Conservation (phyloP, 2,113 vertebrate species). For the Microcebus lehilahytsara region DNA sequence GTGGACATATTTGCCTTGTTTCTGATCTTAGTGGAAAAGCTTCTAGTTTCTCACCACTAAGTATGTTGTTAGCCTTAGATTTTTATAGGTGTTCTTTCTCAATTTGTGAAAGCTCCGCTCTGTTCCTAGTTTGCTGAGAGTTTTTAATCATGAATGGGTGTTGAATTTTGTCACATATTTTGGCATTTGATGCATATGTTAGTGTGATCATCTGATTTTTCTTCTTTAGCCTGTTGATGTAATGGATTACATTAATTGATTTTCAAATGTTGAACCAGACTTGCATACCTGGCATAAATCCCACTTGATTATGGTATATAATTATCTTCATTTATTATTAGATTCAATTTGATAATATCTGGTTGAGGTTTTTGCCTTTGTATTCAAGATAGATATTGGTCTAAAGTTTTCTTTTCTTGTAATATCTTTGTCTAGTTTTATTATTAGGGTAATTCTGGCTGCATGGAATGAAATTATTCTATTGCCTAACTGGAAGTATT, state of each 20-base stretch:
- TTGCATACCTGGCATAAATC: neutral
- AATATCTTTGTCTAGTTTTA: neutral
- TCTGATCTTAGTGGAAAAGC: neutral
- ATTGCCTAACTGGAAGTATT: too few relatives aligned
- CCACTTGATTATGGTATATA: neutral
- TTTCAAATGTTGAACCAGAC: neutral
- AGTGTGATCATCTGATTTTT: neutral
- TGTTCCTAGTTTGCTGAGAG: neutral
- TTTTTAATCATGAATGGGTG: neutral
- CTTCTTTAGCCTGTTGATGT: neutral
- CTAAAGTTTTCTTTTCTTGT: neutral
- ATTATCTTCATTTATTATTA: neutral
- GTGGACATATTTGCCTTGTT: neutral
- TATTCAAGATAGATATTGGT: neutral
- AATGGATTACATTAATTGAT: neutral
- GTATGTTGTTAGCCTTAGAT: neutral
- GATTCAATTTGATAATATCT: neutral
- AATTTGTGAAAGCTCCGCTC: neutral
- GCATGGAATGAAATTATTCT: neutral
- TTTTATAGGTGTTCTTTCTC: neutral
- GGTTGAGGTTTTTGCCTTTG: neutral
- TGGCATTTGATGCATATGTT: too few relatives aligned
- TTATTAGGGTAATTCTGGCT: neutral
- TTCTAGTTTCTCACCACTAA: neutral
- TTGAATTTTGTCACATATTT: neutral